These are phyloP conservation scores for Melanerpes aurifrons DNA, from an alignment of 2,113 vertebrate species.

Conservation along the genomic window DNA sequence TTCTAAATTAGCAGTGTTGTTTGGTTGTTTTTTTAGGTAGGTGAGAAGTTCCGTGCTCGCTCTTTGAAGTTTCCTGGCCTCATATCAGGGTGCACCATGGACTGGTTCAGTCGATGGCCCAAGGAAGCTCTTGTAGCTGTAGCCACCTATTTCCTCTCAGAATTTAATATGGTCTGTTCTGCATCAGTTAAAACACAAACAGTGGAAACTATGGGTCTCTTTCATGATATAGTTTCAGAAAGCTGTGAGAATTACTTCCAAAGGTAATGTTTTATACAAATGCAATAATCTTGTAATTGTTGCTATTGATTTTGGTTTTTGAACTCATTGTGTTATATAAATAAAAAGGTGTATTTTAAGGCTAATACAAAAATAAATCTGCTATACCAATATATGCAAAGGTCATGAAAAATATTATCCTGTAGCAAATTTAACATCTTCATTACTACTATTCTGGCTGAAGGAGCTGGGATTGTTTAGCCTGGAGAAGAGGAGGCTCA, in stretches of 20 bases:
- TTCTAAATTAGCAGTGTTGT: background rate
- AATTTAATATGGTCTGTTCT: constrained; percentile 77
- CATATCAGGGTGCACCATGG: constrained; percentile 84
- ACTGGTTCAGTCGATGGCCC: constrained; percentile 83
- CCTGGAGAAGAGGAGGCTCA: no score
- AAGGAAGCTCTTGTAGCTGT: constrained; percentile 80
- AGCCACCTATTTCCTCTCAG: constrained; percentile 76
- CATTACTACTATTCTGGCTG: background rate
- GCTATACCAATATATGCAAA: background rate
- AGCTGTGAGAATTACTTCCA: constrained; percentile 82
- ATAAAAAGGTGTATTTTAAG: background rate
- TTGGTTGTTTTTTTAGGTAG: constrained; percentile 67
- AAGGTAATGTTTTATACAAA: constrained; percentile 62
- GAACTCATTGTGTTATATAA: background rate
- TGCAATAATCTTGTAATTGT: background rate
- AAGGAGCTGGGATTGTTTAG: no score
- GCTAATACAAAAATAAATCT: background rate
- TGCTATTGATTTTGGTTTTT: background rate
- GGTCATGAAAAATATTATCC: background rate
- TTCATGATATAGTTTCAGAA: constrained; percentile 80
- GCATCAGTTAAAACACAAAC: constrained; percentile 72
- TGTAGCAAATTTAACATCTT: background rate
- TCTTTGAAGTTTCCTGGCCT: constrained; percentile 83
- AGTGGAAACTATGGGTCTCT: constrained; percentile 80
- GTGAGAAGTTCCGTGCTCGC: constrained; percentile 81